Evolutionary conservation across 2,113 vertebrate species (phyloP), one percentile per base, ranked within the genome.

Genomic region (Megaceryle torquata): DNA sequence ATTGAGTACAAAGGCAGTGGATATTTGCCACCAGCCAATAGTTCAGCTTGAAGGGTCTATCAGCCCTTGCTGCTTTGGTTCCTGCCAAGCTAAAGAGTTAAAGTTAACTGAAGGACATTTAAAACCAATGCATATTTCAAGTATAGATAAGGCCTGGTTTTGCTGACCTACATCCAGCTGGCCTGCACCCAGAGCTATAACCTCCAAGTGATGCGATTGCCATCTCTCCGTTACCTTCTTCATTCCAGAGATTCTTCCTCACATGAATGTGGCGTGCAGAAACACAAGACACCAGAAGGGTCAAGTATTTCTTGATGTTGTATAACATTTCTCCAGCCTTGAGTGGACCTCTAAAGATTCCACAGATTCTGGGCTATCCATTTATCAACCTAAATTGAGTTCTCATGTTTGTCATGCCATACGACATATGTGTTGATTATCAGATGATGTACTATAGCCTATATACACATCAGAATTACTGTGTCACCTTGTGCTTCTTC

Each of bases 301-400:
- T 86, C 68, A 78, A 88, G 89, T 86, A 65, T 91, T 95, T 91
- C 83, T 53, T 50, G 59, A 89, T 26, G 19, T 39, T 86, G 69
- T 41, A 41, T 7, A 78, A 29, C 69, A 71, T 93, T 67, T 57
- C 91, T 81, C 33, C 46, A 70, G 71, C 39, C 67, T 65, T 0
- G 15, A 17, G 48, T 89, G 70, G 72, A 60, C 37, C 61, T 90
- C 88, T 68, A 72, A 82, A 95, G 83, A 92, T 96, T 92, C 95
- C 94, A 59, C 59, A 39, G 90, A 96, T 96, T 92, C 97, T 91
- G 54, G 76, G 64, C 57, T 90, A 18, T 54, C 91, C 91, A 96
- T 96, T 72, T 44, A 95, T 97, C 94, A 96, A 20, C 44, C 19
- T 89, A 83, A 97, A 86, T 18, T 89, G 94, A 92, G 48, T 57